Base-by-base conservation (phyloP, 1,140 invertebrate species). In the Popillia japonica region DNA sequence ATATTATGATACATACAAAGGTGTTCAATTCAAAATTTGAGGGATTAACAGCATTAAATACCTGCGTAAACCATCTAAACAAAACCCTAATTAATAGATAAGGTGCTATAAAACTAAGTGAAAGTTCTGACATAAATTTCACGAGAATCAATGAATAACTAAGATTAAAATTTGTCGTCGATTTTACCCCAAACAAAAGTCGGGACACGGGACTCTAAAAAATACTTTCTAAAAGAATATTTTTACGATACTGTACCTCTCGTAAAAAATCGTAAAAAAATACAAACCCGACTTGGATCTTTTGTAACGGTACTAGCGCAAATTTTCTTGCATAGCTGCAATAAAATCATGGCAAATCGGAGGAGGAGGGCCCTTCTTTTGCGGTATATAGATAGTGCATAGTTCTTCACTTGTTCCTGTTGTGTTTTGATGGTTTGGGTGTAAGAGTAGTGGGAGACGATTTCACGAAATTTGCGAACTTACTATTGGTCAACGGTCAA, bases 401-500 rank as follows among this genome's bases (percentile, higher is more conserved):
- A 20, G n/a, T 64, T 64, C 59, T 64, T 64, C 59, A 64, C 59
- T 64, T 64, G 59, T 20, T 64, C 10, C 22, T 14, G 17, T 64
- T 64, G 10, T 48, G n/a, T n/a, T n/a, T n/a, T n/a, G n/a, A n/a
- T n/a, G n/a, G n/a, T n/a, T n/a, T n/a, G n/a, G n/a, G n/a, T n/a
- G n/a, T 48, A 20, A 20, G 3, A 10, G n/a, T 14, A 64, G 72
- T 73, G 72, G 72, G 72, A 73, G 72, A 40, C 23, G n/a, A 73
- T 27, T 73, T 73, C 72, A 23, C 72, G 27, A 40, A 73, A 73
- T 73, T 73, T 73, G 72, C 40, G 72, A 73, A 64, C 59, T 27
- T 72, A 20, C 22, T 27, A 73, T 73, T 73, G 72, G 72, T 73
- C 72, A 42, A 23, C n/a, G 2, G n/a, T 2, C 27, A 73, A 73